A percentile compares a stretch with the other conserved stretches of the same genome.
Evolutionary conservation across 2,113 vertebrate genomes (phyloP).

Genomic region (Oreochromis spilurus): DNA sequence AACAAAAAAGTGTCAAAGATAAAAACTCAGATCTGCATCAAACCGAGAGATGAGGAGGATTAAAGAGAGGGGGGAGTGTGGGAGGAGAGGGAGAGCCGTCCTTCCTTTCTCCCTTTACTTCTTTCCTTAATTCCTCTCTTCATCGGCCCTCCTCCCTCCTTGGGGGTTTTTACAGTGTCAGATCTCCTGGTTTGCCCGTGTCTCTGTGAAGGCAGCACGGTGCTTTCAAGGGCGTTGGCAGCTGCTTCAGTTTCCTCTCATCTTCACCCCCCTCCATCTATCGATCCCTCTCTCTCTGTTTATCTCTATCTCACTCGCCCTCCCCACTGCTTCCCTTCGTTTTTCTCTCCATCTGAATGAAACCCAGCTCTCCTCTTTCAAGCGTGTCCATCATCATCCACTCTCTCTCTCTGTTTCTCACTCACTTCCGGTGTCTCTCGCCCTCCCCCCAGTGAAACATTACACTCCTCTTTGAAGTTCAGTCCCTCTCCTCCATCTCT

Average conservation of each 20-base stretch:
- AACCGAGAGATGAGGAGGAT: background rate
- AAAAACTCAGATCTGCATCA: background rate
- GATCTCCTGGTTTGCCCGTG: background rate
- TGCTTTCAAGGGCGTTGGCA: constrained; percentile 35
- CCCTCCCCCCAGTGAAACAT: background rate
- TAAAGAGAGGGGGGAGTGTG: background rate
- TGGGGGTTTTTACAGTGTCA: background rate
- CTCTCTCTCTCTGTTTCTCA: background rate
- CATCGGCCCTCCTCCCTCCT: background rate
- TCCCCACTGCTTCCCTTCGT: background rate
- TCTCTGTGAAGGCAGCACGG: constrained; percentile 8
- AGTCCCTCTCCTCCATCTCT: background rate
- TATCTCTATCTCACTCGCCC: background rate
- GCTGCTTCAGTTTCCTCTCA: constrained; percentile 11
- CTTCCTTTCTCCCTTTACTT: background rate
- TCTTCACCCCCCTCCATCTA: background rate
- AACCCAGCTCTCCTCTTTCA: constrained; percentile 21
- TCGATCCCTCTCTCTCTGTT: background rate
- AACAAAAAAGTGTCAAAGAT: background rate
- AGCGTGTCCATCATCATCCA: constrained; percentile 5
- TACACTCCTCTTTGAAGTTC: background rate
- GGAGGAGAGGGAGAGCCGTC: background rate
- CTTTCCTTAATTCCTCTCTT: background rate
- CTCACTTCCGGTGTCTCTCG: background rate
- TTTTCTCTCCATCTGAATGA: constrained; percentile 4